A percentile compares a stretch with the other conserved stretches of the same genome.
Evolutionary conservation across 2,888 invertebrate species (phyloP).

Genomic region (Caenorhabditis sp.): DNA sequence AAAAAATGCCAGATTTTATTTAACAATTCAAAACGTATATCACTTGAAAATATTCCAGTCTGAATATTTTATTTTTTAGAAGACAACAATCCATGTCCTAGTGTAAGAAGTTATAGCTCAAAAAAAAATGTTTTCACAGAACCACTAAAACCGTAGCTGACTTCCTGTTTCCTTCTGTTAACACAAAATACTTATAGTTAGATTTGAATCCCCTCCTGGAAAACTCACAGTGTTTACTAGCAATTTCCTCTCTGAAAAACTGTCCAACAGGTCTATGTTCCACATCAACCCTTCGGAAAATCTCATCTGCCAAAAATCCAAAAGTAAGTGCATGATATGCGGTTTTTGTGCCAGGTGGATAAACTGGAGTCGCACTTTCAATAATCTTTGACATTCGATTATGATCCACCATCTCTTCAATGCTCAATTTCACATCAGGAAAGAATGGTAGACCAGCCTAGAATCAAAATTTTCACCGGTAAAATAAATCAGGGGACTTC

Average conservation of each 20-base stretch:
- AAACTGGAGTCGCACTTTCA: slow-evolving; percentile 68
- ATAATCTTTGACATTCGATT: slow-evolving; percentile 66
- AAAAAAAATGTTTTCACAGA: no score
- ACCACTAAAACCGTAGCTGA: no score
- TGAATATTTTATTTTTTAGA: no score
- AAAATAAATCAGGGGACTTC: not conserved
- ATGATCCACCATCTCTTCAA: slow-evolving; percentile 65
- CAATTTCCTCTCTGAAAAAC: slow-evolving; percentile 58
- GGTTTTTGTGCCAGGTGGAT: slow-evolving; percentile 67
- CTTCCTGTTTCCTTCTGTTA: no score
- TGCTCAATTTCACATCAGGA: slow-evolving; percentile 58
- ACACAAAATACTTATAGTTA: no score
- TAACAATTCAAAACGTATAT: no score
- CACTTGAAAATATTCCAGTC: no score
- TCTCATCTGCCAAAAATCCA: slow-evolving; percentile 71
- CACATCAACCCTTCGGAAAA: slow-evolving; percentile 70
- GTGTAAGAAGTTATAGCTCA: no score
- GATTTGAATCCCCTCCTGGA: no score
- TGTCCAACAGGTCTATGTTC: slow-evolving; percentile 68
- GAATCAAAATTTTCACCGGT: not conserved
- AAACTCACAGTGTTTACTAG: slow-evolving; percentile 36
- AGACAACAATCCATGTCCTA: no score
- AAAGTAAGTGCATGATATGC: slow-evolving; percentile 72
- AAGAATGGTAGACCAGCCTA: slow-evolving; percentile 71
- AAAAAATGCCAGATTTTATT: no score